Base-by-base conservation (phyloP, 2,888 invertebrate genomes). In the Nowickia ferox region DNA sequence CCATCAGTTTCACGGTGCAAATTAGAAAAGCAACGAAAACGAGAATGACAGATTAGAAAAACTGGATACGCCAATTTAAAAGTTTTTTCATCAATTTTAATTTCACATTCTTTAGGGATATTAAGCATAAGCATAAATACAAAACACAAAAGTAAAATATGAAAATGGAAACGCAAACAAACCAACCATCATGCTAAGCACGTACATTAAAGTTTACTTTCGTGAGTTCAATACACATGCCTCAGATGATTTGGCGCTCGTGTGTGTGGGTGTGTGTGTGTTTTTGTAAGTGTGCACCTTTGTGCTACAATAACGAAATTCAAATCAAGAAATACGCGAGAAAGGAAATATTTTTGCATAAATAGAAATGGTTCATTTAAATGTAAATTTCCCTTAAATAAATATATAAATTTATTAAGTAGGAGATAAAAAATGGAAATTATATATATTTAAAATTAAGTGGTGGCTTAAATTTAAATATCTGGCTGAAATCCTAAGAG, bases 321-420 rank as follows among this genome's bases (percentile, higher is more conserved):
- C 80, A 72, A 48, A 65, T 57, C 44, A 79, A 75, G 19, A 46
- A 22, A 19, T 15, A 30, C 30, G 30, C 30, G 8, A 11, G 38
- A 30, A 53, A 81, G 75, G 55, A 82, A 76, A 75, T 68, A 71
- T 48, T 69, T 76, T 65, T 71, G 63, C 48, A 48, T 77, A 40
- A 15, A 15, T n/a, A 61, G 53, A 66, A 30, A 66, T 8, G 40
- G 42, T 66, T 57, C 48, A 83, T 77, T 71, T 76, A 66, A 63
- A 82, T 82, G 38, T 30, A 82, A 76, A 82, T 76, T 82, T 42
- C 46, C 61, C 75, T 69, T 55, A 63, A 76, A 72, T 57, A 72
- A 65, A 51, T 19, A 15, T 48, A 59, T 46, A 46, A 57, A 66
- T 48, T 38, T 9, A 53, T 69, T 51, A 42, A 65, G 66, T 6